Percentiles rank a stretch among this genome's conserved stretches.
phyloP scores from a whole-genome alignment of 2,113 vertebrate species.

The Halcyon malimbica region DNA sequence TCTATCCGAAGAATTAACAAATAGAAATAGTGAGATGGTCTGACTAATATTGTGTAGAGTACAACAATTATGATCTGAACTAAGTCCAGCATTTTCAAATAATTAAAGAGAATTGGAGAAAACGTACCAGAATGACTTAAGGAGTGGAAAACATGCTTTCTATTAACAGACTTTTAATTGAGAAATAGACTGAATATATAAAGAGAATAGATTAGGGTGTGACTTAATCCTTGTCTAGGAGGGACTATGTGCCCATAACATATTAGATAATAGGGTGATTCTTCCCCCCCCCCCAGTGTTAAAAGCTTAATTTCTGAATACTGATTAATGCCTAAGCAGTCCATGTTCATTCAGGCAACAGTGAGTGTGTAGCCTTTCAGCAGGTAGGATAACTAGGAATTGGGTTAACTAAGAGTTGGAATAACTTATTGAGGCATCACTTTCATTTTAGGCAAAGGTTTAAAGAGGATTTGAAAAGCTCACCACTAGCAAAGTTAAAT shows the following conservation, averaged over 20 bases:
- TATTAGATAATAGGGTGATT: not conserved
- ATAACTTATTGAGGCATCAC: not conserved
- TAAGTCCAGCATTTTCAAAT: not conserved
- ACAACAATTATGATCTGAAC: not conserved
- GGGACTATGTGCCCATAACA: rapidly evolving
- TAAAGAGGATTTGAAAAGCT: not conserved
- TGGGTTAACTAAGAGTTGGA: not conserved
- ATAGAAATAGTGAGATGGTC: not conserved
- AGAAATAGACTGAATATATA: no score
- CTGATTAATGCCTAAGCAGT: not conserved
- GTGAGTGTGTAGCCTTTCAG: not conserved
- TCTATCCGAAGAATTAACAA: not conserved
- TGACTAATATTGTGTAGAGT: not conserved
- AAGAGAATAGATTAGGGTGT: not conserved
- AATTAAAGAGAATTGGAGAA: not conserved
- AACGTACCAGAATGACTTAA: not conserved
- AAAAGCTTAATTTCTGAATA: not conserved
- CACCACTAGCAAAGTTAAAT: not conserved
- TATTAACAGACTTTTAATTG: not conserved
- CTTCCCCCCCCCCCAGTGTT: not conserved
- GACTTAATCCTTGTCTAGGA: not conserved
- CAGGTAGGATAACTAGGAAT: not conserved
- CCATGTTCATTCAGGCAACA: not conserved
- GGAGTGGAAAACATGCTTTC: not conserved
- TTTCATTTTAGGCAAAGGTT: not conserved